These are phyloP conservation scores for Rhabdomys pumilio DNA, from an alignment of 2,797 vertebrate genomes.

Conservation along the genomic window DNA sequence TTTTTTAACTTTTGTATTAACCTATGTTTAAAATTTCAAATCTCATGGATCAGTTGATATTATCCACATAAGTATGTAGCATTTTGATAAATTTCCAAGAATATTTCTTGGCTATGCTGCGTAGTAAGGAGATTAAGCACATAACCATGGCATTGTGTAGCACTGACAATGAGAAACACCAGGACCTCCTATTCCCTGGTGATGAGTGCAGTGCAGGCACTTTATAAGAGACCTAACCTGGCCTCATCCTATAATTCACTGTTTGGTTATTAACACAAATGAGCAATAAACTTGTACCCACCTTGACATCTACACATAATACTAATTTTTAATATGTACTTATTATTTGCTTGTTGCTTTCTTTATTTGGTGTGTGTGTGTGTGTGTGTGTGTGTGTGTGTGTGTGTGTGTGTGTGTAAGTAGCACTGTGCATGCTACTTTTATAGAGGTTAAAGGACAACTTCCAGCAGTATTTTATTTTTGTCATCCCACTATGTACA, in stretches of 20 bases:
- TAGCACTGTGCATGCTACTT: background rate
- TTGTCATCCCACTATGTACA: no score
- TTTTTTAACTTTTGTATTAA: background rate
- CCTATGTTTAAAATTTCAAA: background rate
- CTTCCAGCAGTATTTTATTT: background rate
- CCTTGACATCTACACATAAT: background rate
- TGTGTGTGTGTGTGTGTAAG: background rate
- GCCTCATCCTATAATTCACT: background rate
- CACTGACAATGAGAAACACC: background rate
- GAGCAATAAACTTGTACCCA: background rate
- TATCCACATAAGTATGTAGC: background rate
- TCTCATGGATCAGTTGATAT: background rate
- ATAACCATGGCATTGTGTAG: background rate
- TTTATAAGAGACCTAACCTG: no score
- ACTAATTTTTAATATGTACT: background rate
- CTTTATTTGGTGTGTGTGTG: background rate
- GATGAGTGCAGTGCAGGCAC: background rate
- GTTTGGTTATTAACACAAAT: background rate
- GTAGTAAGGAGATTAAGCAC: background rate
- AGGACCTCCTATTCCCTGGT: background rate
- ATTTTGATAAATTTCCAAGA: background rate
- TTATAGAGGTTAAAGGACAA: background rate
- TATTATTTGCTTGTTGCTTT: background rate
- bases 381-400: background rate
- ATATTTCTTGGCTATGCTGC: background rate